A percentile compares a stretch with the other conserved stretches of the same genome.
phyloP scores from a whole-genome alignment of 2,888 invertebrate genomes.

The Caenorhabditis doughertyi region DNA sequence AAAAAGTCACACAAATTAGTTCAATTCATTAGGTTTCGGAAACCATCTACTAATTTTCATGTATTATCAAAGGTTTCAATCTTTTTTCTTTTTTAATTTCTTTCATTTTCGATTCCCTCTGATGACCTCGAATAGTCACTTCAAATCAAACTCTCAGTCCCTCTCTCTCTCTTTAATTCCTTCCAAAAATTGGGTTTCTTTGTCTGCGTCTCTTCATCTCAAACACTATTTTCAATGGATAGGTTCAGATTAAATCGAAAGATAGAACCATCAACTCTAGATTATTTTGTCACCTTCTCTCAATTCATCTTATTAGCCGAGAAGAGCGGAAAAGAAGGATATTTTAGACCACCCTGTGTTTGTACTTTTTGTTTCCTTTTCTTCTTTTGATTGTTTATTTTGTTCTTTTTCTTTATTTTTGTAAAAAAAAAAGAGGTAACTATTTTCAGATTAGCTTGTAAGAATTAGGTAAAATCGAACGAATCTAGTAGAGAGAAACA shows the following conservation, averaged over 20 bases:
- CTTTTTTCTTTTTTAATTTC: slow-evolving; percentile 16
- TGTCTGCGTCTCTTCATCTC: slow-evolving; percentile 50
- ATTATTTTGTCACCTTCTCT: slow-evolving; percentile 51
- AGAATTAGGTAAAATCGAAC: slow-evolving; percentile 24
- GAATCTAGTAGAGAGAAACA: too few relatives aligned
- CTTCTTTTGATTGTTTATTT: background rate
- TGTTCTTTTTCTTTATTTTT: background rate
- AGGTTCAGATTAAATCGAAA: slow-evolving; percentile 21
- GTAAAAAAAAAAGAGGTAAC: too few relatives aligned
- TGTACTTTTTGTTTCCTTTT: background rate
- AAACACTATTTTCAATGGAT: slow-evolving; percentile 15
- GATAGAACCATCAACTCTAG: slow-evolving; percentile 27
- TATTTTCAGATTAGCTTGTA: slow-evolving; percentile 28
- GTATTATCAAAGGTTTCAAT: slow-evolving; percentile 37
- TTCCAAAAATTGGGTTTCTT: slow-evolving; percentile 31
- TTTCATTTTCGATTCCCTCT: slow-evolving; percentile 9
- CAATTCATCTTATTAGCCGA: background rate
- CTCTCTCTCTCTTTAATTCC: background rate
- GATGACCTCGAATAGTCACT: slow-evolving; percentile 47
- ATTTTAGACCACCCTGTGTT: background rate
- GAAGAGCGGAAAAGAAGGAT: too few relatives aligned
- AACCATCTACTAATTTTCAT: background rate
- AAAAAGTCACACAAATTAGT: too few relatives aligned
- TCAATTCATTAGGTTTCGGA: slow-evolving; percentile 24
- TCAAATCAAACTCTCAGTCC: slow-evolving; percentile 57